phyloP scores from a whole-genome alignment of 2,797 vertebrate genomes.

The Threskiornis aethiopicus region DNA sequence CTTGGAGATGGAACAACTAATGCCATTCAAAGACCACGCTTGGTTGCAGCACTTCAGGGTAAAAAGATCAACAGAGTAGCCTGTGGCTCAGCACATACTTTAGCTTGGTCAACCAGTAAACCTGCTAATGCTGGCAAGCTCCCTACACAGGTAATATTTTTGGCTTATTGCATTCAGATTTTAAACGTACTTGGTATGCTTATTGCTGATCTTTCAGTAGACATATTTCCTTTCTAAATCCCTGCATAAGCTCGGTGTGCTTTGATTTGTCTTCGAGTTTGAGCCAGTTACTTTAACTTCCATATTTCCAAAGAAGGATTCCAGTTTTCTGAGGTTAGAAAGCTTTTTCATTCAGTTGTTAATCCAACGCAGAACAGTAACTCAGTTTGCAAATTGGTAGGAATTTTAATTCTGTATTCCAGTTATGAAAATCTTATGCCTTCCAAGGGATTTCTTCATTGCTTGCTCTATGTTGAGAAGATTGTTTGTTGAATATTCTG shows the following conservation, averaged over 20 bases:
- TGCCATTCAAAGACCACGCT: slow-evolving; percentile 95
- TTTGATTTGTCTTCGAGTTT: neutral
- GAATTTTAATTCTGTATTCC: neutral
- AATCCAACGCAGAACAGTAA: neutral
- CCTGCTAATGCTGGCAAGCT: slow-evolving; percentile 97
- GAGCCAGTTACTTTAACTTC: neutral
- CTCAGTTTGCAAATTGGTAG: neutral
- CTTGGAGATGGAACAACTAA: slow-evolving; percentile 98
- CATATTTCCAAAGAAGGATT: neutral
- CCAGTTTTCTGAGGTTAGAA: neutral
- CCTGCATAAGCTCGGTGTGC: neutral
- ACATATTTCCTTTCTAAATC: neutral
- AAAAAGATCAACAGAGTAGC: slow-evolving; percentile 99
- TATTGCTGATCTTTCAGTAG: neutral
- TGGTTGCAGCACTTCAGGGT: slow-evolving; percentile 95
- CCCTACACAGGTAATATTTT: slow-evolving; percentile 86
- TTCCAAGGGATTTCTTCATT: neutral
- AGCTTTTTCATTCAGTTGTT: neutral
- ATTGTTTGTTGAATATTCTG: neutral
- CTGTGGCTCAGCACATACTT: slow-evolving; percentile 96
- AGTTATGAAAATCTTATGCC: neutral
- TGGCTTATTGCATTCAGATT: neutral
- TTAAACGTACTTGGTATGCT: neutral
- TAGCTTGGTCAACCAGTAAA: slow-evolving; percentile 98
- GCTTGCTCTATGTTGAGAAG: neutral